A percentile compares a stretch with the other conserved stretches of the same genome.
phyloP scores from a whole-genome alignment of 2,113 vertebrate species.

The Sterrhoptilus dennistouni region DNA sequence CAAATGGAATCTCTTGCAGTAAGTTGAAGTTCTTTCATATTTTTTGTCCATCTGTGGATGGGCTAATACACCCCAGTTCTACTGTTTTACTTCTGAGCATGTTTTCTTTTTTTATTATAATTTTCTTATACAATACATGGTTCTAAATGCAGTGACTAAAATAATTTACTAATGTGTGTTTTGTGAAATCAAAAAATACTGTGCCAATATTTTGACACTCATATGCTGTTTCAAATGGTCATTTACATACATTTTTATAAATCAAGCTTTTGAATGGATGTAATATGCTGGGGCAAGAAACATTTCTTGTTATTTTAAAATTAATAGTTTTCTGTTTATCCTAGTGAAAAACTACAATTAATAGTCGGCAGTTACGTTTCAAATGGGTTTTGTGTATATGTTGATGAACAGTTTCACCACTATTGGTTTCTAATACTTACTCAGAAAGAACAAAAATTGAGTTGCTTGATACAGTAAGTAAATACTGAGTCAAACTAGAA shows the following conservation, averaged over 20 bases:
- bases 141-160: conserved; percentile 43
- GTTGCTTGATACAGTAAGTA: not conserved
- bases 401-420: not conserved
- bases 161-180: conserved; percentile 39
- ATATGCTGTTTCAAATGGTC: not conserved
- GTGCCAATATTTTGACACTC: conserved; percentile 3
- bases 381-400: not conserved
- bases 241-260: not conserved
- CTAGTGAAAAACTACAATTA: not conserved
- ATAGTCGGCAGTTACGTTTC: not conserved
- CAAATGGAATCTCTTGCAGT: conserved; percentile 99
- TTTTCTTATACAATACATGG: conserved; percentile 25
- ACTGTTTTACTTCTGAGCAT: conserved; percentile 70
- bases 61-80: conserved; percentile 65
- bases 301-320: not conserved
- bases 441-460: not conserved
- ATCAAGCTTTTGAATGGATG: not conserved
- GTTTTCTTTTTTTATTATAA: conserved; percentile 48
- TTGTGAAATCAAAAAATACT: conserved; percentile 49
- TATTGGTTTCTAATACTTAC: not conserved
- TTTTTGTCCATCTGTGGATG: conserved; percentile 76
- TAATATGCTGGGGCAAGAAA: not conserved
- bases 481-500: not conserved
- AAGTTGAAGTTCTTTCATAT: conserved; percentile 89
- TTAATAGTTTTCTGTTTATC: not conserved